Conservation (phyloP, 2,888 invertebrate genomes). For the Deilephila porcellus region DNA sequence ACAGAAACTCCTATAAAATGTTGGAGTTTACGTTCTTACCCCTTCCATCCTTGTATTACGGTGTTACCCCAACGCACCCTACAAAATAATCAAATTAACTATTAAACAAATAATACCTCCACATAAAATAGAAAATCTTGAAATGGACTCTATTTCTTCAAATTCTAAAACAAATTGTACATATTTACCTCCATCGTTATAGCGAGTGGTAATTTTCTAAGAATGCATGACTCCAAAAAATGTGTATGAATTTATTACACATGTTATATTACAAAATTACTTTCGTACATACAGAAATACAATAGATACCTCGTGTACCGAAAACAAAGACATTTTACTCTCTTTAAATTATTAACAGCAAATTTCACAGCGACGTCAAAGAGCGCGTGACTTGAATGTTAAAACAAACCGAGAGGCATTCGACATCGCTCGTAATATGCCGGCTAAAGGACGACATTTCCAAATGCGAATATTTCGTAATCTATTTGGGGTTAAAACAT, state of each 20-base stretch:
- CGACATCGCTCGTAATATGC: slow-evolving; percentile 40
- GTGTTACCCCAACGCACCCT: too few relatives aligned
- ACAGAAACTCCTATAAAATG: too few relatives aligned
- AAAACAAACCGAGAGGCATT: slow-evolving; percentile 57
- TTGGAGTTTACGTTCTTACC: too few relatives aligned
- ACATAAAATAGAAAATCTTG: too few relatives aligned
- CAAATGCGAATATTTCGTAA: neutral
- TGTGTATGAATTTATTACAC: neutral
- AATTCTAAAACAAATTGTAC: too few relatives aligned
- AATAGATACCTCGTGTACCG: slow-evolving; percentile 14
- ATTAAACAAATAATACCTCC: too few relatives aligned
- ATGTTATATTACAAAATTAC: neutral
- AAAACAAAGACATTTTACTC: slow-evolving; percentile 38
- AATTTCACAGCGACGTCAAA: slow-evolving; percentile 61
- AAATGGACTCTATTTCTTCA: too few relatives aligned
- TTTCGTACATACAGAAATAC: neutral
- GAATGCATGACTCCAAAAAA: too few relatives aligned
- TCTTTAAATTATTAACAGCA: slow-evolving; percentile 60
- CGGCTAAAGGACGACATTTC: neutral
- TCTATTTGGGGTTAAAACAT: neutral
- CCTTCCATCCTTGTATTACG: too few relatives aligned
- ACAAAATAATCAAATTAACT: too few relatives aligned
- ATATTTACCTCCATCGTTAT: too few relatives aligned
- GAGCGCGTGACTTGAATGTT: slow-evolving; percentile 62
- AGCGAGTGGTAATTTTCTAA: too few relatives aligned